Conservation (phyloP, 2,797 vertebrate genomes). For the Pristis pectinata region DNA sequence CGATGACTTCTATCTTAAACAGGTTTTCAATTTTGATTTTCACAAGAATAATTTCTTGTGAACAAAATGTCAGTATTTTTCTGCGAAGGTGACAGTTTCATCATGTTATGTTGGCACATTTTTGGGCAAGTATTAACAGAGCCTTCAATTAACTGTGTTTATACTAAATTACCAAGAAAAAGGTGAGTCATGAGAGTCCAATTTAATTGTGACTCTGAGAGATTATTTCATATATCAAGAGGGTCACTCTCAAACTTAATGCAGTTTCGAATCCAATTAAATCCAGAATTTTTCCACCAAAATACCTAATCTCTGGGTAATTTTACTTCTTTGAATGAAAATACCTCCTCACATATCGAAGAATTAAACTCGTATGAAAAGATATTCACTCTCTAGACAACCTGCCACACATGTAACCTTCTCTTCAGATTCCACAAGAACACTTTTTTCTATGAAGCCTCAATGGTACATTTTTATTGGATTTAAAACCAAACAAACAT, state of each 20-base stretch:
- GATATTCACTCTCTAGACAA: not conserved
- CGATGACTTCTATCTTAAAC: no score
- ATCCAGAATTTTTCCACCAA: not conserved
- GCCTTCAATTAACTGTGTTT: not conserved
- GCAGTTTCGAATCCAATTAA: not conserved
- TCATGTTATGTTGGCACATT: not conserved
- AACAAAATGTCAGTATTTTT: not conserved
- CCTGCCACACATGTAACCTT: not conserved
- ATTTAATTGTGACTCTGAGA: not conserved
- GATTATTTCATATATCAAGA: not conserved
- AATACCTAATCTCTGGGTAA: not conserved
- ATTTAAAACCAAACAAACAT: not conserved
- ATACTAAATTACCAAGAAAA: not conserved
- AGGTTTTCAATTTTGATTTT: not conserved
- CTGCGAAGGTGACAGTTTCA: not conserved
- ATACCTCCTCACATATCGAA: not conserved
- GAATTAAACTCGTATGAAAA: slow-evolving; percentile 8
- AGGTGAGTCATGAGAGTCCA: not conserved
- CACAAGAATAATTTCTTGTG: not conserved
- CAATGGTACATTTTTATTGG: not conserved
- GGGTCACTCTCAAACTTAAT: not conserved
- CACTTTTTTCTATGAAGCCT: not conserved
- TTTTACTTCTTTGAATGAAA: not conserved
- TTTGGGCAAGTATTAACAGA: not conserved
- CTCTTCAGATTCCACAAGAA: not conserved